A percentile compares a stretch with the other conserved stretches of the same genome.
Evolutionary conservation across 1,140 invertebrate species (phyloP).

Genomic region (Antheraea mylitta): DNA sequence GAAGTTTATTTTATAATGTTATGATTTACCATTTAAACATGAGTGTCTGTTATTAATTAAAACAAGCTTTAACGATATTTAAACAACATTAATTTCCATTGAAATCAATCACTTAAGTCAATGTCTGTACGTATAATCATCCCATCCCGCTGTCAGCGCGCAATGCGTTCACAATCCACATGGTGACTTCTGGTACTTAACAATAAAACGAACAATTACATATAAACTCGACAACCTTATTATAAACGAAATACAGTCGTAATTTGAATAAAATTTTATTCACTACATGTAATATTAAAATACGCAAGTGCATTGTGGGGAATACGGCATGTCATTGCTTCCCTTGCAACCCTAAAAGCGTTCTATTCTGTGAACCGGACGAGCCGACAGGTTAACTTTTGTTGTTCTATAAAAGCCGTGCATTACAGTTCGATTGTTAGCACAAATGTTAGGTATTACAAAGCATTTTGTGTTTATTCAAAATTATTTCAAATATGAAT

Average conservation of each 20-base stretch:
- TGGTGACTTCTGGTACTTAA: slow-evolving; percentile 45
- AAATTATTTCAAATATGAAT: background rate
- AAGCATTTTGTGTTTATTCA: slow-evolving; percentile 62
- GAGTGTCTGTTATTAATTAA: slow-evolving; percentile 14
- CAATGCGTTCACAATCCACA: slow-evolving; percentile 59
- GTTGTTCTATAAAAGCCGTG: slow-evolving; percentile 68
- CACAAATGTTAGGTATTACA: slow-evolving; percentile 74
- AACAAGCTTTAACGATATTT: slow-evolving; percentile 10
- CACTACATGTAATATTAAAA: slow-evolving; percentile 13
- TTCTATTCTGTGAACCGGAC: slow-evolving; percentile 61
- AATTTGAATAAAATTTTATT: slow-evolving; percentile 10
- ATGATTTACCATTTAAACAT: background rate
- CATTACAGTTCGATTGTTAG: slow-evolving; percentile 73
- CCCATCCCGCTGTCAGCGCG: slow-evolving; percentile 56
- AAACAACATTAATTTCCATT: slow-evolving; percentile 20
- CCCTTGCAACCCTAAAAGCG: slow-evolving; percentile 73
- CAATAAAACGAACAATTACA: slow-evolving; percentile 12
- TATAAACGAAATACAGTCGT: slow-evolving; percentile 14
- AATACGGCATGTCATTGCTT: slow-evolving; percentile 68
- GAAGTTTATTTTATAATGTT: too few relatives aligned
- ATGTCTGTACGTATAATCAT: slow-evolving; percentile 50
- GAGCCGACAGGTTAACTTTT: slow-evolving; percentile 75
- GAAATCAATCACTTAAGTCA: slow-evolving; percentile 41
- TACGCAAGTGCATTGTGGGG: slow-evolving; percentile 49
- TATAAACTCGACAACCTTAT: slow-evolving; percentile 6